Evolutionary conservation across 2,888 invertebrate genomes (phyloP).

Genomic region (Drosophila lacicola): DNA sequence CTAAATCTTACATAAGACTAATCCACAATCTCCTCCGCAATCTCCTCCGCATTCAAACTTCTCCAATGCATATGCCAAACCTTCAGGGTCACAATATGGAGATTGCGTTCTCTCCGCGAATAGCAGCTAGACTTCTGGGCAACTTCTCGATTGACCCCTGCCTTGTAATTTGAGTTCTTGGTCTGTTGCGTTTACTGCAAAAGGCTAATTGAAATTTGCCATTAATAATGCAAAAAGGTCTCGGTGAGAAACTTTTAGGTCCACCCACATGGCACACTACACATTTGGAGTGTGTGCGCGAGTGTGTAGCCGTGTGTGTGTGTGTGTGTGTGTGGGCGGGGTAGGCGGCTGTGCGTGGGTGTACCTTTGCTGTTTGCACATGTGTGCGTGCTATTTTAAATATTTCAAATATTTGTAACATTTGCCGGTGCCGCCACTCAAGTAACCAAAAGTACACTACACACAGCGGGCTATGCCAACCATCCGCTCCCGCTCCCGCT

Average conservation of each 20-base stretch:
- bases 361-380: constrained; percentile 25
- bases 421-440: constrained; percentile 71
- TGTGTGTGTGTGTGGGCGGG: neutral
- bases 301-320: constrained; percentile 13
- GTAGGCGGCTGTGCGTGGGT: neutral
- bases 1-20: too few relatives aligned
- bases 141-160: constrained; percentile 52
- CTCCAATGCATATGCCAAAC: too few relatives aligned
- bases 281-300: constrained; percentile 8
- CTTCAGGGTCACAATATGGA: neutral
- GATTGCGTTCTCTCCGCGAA: neutral
- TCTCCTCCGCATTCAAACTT: too few relatives aligned
- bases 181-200: constrained; percentile 74
- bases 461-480: constrained; percentile 10
- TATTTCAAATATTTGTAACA: constrained; percentile 81
- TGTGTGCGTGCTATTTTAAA: constrained; percentile 75
- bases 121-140: too few relatives aligned
- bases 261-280: constrained; percentile 55
- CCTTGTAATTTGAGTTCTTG: constrained; percentile 58
- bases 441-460: constrained; percentile 63
- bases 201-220: constrained; percentile 79
- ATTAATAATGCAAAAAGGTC: constrained; percentile 79
- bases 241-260: constrained; percentile 76
- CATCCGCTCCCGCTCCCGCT: too few relatives aligned
- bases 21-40: too few relatives aligned